Percentiles rank a stretch among this genome's conserved stretches.
Evolutionary conservation across 2,113 vertebrate species (phyloP).

Genomic region (Cheirogaleus medius): DNA sequence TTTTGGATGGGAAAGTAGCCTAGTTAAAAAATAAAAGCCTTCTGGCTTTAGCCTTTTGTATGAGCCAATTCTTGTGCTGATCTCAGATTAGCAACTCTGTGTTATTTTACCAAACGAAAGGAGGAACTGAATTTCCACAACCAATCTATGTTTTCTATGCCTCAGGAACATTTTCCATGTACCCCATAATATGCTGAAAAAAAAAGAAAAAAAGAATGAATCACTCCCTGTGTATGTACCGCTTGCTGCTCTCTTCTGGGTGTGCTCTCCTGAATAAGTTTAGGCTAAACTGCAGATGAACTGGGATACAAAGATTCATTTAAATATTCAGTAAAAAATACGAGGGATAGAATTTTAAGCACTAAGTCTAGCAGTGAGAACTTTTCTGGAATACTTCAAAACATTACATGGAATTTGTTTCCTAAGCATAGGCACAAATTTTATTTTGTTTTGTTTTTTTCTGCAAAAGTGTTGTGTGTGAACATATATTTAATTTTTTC

Average conservation of each 20-base stretch:
- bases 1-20: background rate
- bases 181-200: too few relatives aligned
- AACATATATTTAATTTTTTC: background rate
- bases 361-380: background rate
- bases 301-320: background rate
- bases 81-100: background rate
- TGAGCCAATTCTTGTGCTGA: background rate
- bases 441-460: background rate
- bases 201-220: too few relatives aligned
- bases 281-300: background rate
- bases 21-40: background rate
- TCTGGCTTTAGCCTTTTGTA: background rate
- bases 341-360: background rate
- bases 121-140: background rate
- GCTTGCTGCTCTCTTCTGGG: background rate
- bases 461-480: background rate
- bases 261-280: background rate
- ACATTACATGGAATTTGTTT: background rate
- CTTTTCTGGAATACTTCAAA: background rate
- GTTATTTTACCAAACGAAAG: background rate
- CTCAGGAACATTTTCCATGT: background rate
- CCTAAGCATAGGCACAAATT: background rate
- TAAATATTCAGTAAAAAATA: background rate
- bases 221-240: background rate
- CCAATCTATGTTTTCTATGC: background rate